These are phyloP conservation scores for Microctonus hyperodae DNA, from an alignment of 2,888 invertebrate genomes.

Conservation along the genomic window DNA sequence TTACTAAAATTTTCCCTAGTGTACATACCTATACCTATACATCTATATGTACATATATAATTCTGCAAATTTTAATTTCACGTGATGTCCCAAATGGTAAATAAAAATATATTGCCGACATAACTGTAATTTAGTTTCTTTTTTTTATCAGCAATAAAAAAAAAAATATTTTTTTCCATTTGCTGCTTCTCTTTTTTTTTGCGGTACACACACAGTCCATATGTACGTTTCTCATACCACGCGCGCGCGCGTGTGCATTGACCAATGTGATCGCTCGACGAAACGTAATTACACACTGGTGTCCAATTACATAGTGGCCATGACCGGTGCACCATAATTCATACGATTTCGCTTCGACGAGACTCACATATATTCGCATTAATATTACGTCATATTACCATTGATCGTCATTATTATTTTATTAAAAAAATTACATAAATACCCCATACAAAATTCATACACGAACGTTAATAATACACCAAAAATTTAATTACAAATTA, in stretches of 20 bases:
- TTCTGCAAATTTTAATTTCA: background rate
- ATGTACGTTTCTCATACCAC: constrained; percentile 20
- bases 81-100: background rate
- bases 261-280: constrained; percentile 34
- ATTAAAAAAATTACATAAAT: constrained; percentile 1
- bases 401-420: constrained; percentile 4
- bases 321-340: constrained; percentile 28
- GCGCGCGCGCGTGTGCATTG: constrained; percentile 18
- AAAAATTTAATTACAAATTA: background rate
- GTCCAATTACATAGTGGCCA: constrained; percentile 32
- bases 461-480: constrained; percentile 10
- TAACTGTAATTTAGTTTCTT: background rate
- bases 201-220: background rate
- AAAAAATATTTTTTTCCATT: background rate
- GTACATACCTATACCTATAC: background rate
- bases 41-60: background rate
- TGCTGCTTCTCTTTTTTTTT: background rate
- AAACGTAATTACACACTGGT: constrained; percentile 34
- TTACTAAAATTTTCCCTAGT: too few relatives aligned
- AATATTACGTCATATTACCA: background rate
- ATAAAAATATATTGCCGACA: background rate
- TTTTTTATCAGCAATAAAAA: background rate
- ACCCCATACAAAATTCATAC: background rate
- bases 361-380: background rate
- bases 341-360: constrained; percentile 30